Evolutionary conservation across 2,888 invertebrate genomes (phyloP).

Genomic region (Pyrocoelia pectoralis): DNA sequence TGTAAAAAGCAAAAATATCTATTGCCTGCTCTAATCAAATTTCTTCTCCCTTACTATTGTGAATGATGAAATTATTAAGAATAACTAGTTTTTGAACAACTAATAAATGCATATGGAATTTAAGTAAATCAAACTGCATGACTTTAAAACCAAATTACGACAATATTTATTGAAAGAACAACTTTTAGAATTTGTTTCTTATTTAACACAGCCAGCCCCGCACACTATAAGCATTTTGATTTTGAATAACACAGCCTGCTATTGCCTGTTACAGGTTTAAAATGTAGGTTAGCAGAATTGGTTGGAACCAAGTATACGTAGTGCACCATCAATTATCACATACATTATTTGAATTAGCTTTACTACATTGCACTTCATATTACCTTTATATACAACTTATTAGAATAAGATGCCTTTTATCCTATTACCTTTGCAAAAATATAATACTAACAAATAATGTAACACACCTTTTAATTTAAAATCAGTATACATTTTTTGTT

Average conservation of each 20-base stretch:
- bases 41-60: background rate
- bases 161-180: constrained; percentile 2
- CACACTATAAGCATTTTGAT: constrained; percentile 41
- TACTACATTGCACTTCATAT: constrained; percentile 22
- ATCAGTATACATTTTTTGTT: background rate
- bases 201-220: constrained; percentile 49
- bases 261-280: constrained; percentile 40
- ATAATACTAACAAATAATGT: background rate
- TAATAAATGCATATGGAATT: background rate
- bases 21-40: background rate
- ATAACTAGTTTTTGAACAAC: background rate
- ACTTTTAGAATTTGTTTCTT: constrained; percentile 20
- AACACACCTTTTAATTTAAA: background rate
- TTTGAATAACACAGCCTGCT: constrained; percentile 31
- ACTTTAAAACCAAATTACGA: background rate
- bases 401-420: background rate
- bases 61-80: background rate
- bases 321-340: constrained; percentile 19
- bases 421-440: background rate
- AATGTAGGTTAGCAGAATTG: constrained; percentile 28
- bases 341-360: constrained; percentile 10
- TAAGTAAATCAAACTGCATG: constrained; percentile 13
- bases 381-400: constrained; percentile 13
- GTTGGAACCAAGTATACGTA: constrained; percentile 16
- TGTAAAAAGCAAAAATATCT: no score